Evolutionary conservation across 2,797 vertebrate species (phyloP).

Genomic region (Echeneis naucrates): DNA sequence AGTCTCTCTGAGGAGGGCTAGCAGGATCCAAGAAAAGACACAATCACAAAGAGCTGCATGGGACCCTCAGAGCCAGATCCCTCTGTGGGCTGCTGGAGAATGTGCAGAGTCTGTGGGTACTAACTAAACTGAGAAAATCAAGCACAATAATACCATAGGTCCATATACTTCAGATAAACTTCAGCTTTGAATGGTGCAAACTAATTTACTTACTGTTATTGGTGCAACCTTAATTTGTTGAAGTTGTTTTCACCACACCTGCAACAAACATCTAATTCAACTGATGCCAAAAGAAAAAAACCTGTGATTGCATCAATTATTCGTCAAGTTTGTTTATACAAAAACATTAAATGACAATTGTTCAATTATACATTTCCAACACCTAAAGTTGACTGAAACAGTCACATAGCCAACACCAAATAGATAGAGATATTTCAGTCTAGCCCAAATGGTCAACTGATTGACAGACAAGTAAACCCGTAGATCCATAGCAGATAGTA

Average conservation of each 20-base stretch:
- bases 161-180: not conserved
- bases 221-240: slow-evolving; percentile 23
- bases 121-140: too few species aligned
- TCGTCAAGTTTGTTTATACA: too few species aligned
- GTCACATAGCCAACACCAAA: too few species aligned
- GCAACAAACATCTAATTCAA: not conserved
- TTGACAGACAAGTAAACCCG: not conserved
- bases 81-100: slow-evolving; percentile 3
- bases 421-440: not conserved
- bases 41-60: slow-evolving; percentile 11
- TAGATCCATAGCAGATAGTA: not conserved
- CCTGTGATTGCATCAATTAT: not conserved
- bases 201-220: slow-evolving; percentile 20
- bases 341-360: too few species aligned
- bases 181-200: not conserved
- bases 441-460: not conserved
- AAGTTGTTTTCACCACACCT: not conserved
- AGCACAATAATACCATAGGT: too few species aligned
- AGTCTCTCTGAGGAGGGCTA: slow-evolving; percentile 28
- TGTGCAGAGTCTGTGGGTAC: not conserved
- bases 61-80: slow-evolving; percentile 24
- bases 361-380: too few species aligned
- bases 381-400: not conserved
- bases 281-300: slow-evolving; percentile 3
- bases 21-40: slow-evolving; percentile 51